These are phyloP conservation scores for Bovichtus variegatus DNA, from an alignment of 2,797 vertebrate genomes.

Conservation along the genomic window DNA sequence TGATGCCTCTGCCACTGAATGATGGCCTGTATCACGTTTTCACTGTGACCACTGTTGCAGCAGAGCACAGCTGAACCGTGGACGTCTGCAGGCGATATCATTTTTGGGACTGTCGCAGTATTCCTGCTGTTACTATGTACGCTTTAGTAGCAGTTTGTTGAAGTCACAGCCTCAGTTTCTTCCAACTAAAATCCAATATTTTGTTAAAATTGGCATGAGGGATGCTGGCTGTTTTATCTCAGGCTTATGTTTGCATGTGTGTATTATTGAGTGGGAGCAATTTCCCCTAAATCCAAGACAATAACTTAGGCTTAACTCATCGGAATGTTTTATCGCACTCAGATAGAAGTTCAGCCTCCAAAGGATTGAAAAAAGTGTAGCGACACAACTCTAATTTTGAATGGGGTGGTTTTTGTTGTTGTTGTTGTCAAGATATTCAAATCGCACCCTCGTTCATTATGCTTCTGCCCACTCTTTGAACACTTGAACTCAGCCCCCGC, in stretches of 20 bases:
- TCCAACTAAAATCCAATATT: slow-evolving; percentile 11
- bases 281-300: background rate
- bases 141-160: slow-evolving; percentile 54
- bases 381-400: slow-evolving; percentile 13
- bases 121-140: slow-evolving; percentile 70
- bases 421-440: slow-evolving; percentile 68
- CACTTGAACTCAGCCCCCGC: slow-evolving; percentile 64
- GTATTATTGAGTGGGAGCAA: background rate
- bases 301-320: background rate
- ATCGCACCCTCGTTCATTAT: slow-evolving; percentile 56
- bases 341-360: background rate
- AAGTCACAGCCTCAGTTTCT: slow-evolving; percentile 34
- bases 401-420: slow-evolving; percentile 35
- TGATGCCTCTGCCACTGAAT: slow-evolving; percentile 29
- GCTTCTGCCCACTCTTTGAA: slow-evolving; percentile 61
- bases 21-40: slow-evolving; percentile 41
- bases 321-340: slow-evolving; percentile 16
- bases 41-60: slow-evolving; percentile 36
- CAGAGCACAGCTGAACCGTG: slow-evolving; percentile 61
- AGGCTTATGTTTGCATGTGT: background rate
- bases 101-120: slow-evolving; percentile 56
- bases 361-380: slow-evolving; percentile 14
- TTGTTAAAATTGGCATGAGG: background rate
- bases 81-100: slow-evolving; percentile 54
- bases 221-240: background rate